Evolutionary conservation across 1,140 invertebrate genomes (phyloP).

Genomic region (Drosophila funebris): DNA sequence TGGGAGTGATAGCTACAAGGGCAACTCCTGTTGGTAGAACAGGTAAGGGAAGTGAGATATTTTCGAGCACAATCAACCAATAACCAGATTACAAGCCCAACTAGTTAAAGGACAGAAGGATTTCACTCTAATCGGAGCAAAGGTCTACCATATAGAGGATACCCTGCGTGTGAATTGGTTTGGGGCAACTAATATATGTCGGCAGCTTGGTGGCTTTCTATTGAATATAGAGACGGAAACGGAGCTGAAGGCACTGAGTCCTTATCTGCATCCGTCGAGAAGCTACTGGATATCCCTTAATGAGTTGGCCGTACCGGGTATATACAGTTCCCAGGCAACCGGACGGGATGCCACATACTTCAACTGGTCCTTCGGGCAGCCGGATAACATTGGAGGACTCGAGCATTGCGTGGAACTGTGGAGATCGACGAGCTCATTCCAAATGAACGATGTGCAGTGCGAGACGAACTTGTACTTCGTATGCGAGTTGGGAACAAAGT

Average conservation of each 20-base stretch:
- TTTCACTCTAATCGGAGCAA: slow-evolving; percentile 1
- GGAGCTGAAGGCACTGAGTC: slow-evolving; percentile 14
- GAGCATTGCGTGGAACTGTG: slow-evolving; percentile 47
- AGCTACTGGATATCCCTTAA: slow-evolving; percentile 51
- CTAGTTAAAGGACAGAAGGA: not conserved
- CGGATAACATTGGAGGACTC: slow-evolving; percentile 33
- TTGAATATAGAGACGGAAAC: slow-evolving; percentile 10
- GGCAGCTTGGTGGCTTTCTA: slow-evolving; percentile 26
- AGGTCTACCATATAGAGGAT: slow-evolving; percentile 29
- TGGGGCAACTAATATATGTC: slow-evolving; percentile 33
- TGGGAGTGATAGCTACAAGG: not conserved
- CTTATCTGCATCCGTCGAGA: slow-evolving; percentile 14
- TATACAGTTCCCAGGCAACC: slow-evolving; percentile 40
- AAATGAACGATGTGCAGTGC: slow-evolving; percentile 38
- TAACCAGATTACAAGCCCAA: too few species aligned
- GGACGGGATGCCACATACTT: slow-evolving; percentile 23
- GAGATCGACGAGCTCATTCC: slow-evolving; percentile 23
- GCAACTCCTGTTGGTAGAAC: not conserved
- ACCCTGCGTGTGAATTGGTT: slow-evolving; percentile 40
- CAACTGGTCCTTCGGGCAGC: slow-evolving; percentile 39
- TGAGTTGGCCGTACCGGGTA: slow-evolving; percentile 34
- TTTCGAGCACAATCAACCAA: not conserved
- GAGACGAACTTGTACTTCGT: slow-evolving; percentile 14
- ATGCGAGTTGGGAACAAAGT: slow-evolving; percentile 18
- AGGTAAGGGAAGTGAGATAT: slow-evolving; percentile 1